Percentiles rank a stretch among this genome's conserved stretches.
Conservation (phyloP, 2,888 invertebrate species). For the Dendrolimus pini region DNA sequence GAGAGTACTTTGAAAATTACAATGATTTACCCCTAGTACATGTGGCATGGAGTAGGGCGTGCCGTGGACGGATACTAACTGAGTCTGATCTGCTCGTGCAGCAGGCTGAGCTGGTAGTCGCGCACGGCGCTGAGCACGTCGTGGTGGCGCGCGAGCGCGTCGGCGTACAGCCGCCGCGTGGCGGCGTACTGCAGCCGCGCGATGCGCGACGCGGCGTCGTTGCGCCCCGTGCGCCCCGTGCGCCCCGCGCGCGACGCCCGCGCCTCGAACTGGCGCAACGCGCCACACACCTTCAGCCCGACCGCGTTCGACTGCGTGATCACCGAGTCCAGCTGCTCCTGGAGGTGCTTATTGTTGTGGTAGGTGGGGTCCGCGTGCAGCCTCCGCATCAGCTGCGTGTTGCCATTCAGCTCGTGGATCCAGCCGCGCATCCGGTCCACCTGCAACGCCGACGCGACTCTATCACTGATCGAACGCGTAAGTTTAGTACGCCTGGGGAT, state of each 20-base stretch:
- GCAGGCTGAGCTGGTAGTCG: constrained; percentile 66
- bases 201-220: constrained; percentile 65
- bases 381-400: constrained; percentile 62
- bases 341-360: constrained; percentile 63
- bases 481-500: not conserved
- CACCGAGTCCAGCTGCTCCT: constrained; percentile 77
- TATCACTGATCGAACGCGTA: not conserved
- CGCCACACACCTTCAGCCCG: constrained; percentile 69
- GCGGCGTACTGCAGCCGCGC: constrained; percentile 66
- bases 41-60: no score
- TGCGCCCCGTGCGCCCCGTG: constrained; percentile 50
- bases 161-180: constrained; percentile 60
- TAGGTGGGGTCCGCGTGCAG: constrained; percentile 77
- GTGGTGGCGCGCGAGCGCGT: constrained; percentile 71
- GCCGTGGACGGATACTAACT: constrained; percentile 51
- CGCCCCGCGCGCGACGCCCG: constrained; percentile 35
- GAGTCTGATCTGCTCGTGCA: constrained; percentile 75
- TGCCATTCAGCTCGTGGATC: constrained; percentile 65
- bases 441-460: constrained; percentile 32
- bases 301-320: constrained; percentile 70
- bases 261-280: constrained; percentile 67
- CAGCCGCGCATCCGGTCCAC: constrained; percentile 66
- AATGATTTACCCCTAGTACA: no score
- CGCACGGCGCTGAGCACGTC: constrained; percentile 67
- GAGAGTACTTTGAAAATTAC: no score